Evolutionary conservation across 1,140 invertebrate species (phyloP), one percentile per base, ranked within the genome.

Genomic region (Gonioctena quinquepunctata): DNA sequence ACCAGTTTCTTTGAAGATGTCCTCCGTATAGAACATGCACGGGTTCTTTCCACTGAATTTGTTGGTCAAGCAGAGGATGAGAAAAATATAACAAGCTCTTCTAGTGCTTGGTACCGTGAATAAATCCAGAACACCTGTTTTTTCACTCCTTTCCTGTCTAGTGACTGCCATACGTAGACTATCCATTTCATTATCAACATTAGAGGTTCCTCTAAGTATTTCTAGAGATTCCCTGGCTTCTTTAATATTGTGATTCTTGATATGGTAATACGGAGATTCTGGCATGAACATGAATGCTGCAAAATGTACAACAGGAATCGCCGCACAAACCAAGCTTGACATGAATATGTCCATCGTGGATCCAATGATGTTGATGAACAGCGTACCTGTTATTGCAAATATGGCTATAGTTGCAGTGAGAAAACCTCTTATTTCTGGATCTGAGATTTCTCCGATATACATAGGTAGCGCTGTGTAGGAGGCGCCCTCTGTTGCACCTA

Each of bases 201-300:
- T 91, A 0, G 88, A 86, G 69, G 87, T 90, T 64, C 94, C 93
- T 68, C 94, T 87, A 6, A 97, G 81, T 90, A 92, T 93, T 68
- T 89, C 83, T 3, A 97, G 82, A 2, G 93, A 86, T 75, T 90
- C 90, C 25, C 88, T 84, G 0, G 94, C 94, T 54, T 89, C 88
- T 69, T 92, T 89, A 56, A 88, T 86, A 21, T 90, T 88, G 3
- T 87, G 87, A 0, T 91, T 92, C 2, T 90, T 89, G n/a, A 94
- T 88, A 79, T 90, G 93, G 91, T 94, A 97, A 63, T 94, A 89
- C 0, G 95, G 95, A 0, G 95, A 96, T 83, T 97, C 95, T 0
- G 95, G 95, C 57, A 96, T 92, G 19, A 91, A 81, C 69, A 93
- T 87, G 80, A 88, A 83, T 6, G 70, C 54, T 0, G 78, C 19